phyloP scores from a whole-genome alignment of 53 echinoderm and acorn worm genomes.

The Paracentrotus lividus region DNA sequence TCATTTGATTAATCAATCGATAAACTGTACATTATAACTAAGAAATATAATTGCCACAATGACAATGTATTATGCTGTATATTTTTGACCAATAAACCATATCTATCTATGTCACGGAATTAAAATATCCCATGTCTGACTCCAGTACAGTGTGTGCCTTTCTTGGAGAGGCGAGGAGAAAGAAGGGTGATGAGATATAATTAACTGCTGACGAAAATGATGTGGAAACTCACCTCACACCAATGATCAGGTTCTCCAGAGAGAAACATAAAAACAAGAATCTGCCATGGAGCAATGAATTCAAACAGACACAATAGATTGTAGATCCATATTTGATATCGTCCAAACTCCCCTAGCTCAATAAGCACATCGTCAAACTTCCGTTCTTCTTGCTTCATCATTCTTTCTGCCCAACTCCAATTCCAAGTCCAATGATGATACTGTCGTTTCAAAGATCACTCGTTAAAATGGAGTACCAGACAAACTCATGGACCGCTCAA shows the following conservation, averaged over 20 bases:
- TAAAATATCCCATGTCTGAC: too few species aligned
- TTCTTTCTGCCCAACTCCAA: not conserved
- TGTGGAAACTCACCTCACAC: slow-evolving; percentile 49
- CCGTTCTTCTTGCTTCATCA: slow-evolving; percentile 31
- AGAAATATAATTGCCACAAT: too few species aligned
- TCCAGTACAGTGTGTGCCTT: too few species aligned
- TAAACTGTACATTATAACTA: too few species aligned
- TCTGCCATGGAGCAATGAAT: slow-evolving; percentile 59
- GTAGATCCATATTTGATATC: slow-evolving; percentile 57
- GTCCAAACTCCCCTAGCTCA: slow-evolving; percentile 57
- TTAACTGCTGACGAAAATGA: too few species aligned
- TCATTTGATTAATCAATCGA: too few species aligned
- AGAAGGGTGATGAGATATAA: too few species aligned
- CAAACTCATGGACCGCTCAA: not conserved
- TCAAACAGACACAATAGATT: slow-evolving; percentile 44
- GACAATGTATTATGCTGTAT: too few species aligned
- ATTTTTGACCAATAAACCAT: too few species aligned
- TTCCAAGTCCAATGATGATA: not conserved
- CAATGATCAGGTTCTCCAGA: slow-evolving; percentile 49
- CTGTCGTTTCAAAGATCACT: not conserved
- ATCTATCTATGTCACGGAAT: too few species aligned
- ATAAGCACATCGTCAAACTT: slow-evolving; percentile 58
- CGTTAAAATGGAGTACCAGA: not conserved
- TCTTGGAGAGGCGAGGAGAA: too few species aligned
- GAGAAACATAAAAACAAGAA: slow-evolving; percentile 20